Percentiles rank a stretch among this genome's conserved stretches.
Conservation (phyloP, 2,797 vertebrate genomes). For the Catamblyrhynchus diadema region DNA sequence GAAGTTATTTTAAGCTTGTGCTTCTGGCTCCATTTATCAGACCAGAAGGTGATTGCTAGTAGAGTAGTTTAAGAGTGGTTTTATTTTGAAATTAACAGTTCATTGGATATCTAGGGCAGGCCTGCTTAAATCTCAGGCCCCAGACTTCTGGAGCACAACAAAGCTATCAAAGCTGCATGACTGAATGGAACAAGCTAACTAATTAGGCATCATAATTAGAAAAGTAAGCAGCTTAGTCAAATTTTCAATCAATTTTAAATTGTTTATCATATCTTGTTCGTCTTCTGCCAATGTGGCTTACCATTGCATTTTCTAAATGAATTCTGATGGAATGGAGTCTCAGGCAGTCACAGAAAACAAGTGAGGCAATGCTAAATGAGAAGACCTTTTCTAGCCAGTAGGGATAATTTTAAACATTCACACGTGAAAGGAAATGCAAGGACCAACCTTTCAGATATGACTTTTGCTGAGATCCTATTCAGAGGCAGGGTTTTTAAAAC, state of each 20-base stretch:
- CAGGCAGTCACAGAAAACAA: neutral
- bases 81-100: conserved; percentile 50
- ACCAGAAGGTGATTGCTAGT: neutral
- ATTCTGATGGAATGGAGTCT: neutral
- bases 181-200: conserved; percentile 30
- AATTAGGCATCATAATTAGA: conserved; percentile 42
- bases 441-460: neutral
- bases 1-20: neutral
- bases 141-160: neutral
- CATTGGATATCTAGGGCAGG: conserved; percentile 36
- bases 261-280: neutral
- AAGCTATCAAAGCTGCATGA: conserved; percentile 35
- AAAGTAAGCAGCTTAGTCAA: conserved; percentile 13
- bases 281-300: neutral
- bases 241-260: neutral
- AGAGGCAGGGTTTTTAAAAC: neutral
- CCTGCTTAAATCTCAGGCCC: neutral
- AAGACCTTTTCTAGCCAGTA: neutral
- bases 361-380: neutral
- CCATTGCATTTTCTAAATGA: neutral
- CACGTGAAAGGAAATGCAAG: neutral
- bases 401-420: neutral
- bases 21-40: neutral
- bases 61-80: conserved; percentile 6
- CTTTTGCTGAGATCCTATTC: neutral